Conservation (phyloP, 2,888 invertebrate species). For the Patella ulyssiponensis region DNA sequence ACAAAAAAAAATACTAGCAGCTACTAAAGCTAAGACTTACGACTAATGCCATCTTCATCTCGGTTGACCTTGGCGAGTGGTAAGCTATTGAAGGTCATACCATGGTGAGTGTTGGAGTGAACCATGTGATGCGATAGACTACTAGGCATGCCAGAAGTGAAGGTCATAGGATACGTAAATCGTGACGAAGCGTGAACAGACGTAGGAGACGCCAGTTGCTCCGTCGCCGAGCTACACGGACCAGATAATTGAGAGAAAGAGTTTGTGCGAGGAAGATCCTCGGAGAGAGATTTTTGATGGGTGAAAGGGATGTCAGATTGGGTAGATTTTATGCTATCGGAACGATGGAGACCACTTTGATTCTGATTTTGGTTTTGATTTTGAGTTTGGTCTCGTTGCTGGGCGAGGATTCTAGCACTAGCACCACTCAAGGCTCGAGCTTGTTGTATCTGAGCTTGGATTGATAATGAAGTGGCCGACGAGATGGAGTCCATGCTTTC, state of each 20-base stretch:
- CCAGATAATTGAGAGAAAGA: slow-evolving; percentile 61
- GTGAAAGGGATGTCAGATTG: slow-evolving; percentile 96
- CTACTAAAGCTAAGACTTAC: slow-evolving; percentile 47
- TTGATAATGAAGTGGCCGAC: slow-evolving; percentile 67
- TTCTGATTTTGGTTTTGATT: neutral
- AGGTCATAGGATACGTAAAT: slow-evolving; percentile 66
- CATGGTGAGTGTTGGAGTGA: slow-evolving; percentile 61
- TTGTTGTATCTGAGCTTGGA: slow-evolving; percentile 80
- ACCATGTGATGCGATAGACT: slow-evolving; percentile 53
- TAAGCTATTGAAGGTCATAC: slow-evolving; percentile 56
- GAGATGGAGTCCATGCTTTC: slow-evolving; percentile 84
- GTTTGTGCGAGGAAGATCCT: slow-evolving; percentile 56
- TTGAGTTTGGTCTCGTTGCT: slow-evolving; percentile 77
- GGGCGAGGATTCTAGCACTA: slow-evolving; percentile 71
- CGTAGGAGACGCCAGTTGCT: slow-evolving; percentile 63
- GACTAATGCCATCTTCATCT: slow-evolving; percentile 60
- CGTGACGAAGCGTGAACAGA: slow-evolving; percentile 64
- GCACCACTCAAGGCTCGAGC: slow-evolving; percentile 81
- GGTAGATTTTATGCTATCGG: slow-evolving; percentile 78
- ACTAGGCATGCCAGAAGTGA: slow-evolving; percentile 37
- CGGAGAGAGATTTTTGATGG: slow-evolving; percentile 73
- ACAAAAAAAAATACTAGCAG: neutral
- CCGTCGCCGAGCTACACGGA: slow-evolving; percentile 39
- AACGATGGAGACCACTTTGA: slow-evolving; percentile 71
- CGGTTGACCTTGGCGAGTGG: slow-evolving; percentile 55